These are phyloP conservation scores for Thamnaconus septentrionalis DNA, from an alignment of 2,113 vertebrate genomes.

Conservation along the genomic window DNA sequence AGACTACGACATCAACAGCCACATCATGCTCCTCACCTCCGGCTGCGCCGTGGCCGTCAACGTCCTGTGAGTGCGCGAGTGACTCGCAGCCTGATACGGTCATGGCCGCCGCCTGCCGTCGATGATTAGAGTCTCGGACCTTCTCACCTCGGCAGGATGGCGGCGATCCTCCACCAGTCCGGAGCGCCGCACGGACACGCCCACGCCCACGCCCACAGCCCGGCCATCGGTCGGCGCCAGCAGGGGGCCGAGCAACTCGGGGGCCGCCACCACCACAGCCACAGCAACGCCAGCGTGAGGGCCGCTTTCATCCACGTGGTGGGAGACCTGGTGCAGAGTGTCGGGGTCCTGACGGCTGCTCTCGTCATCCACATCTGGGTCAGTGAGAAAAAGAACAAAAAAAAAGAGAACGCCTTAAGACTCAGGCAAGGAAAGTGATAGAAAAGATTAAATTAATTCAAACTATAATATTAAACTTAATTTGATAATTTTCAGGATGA, in stretches of 20 bases:
- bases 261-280: constrained; percentile 34
- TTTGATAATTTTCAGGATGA: no score
- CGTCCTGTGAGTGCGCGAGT: constrained; percentile 74
- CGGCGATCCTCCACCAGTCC: constrained; percentile 85
- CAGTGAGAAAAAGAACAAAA: constrained; percentile 10
- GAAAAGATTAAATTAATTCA: no score
- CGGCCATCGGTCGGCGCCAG: constrained; percentile 7
- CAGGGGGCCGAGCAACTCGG: neutral
- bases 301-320: constrained; percentile 89
- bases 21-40: constrained; percentile 86
- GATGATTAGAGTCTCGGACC: no score
- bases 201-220: constrained; percentile 68
- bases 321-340: constrained; percentile 89
- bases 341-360: constrained; percentile 85
- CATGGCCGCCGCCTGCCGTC: neutral
- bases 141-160: constrained; percentile 78
- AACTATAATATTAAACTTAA: no score
- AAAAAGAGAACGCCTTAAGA: no score
- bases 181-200: constrained; percentile 58
- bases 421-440: neutral
- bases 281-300: constrained; percentile 80
- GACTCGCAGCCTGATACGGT: neutral
- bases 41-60: constrained; percentile 86
- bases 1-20: constrained; percentile 82
- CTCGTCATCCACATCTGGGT: constrained; percentile 87